phyloP scores from a whole-genome alignment of 2,888 invertebrate genomes.

The Leptinotarsa haldemani region DNA sequence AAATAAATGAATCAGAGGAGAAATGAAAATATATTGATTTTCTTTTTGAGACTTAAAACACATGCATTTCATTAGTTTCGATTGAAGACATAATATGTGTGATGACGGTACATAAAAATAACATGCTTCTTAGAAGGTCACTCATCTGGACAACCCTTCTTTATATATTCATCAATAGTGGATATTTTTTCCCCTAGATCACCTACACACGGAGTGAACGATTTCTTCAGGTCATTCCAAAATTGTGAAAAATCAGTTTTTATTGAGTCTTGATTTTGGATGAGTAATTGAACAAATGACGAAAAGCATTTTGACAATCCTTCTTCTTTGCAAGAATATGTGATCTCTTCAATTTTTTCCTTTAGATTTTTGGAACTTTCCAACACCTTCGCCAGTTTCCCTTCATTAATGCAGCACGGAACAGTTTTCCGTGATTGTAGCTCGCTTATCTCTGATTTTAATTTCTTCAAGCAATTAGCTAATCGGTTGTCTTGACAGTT shows the following conservation, averaged over 20 bases:
- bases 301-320: not conserved
- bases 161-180: conserved; percentile 40
- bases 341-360: not conserved
- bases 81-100: too few species aligned
- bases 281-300: not conserved
- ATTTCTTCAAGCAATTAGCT: not conserved
- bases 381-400: not conserved
- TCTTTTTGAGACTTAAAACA: too few species aligned
- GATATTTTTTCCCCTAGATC: not conserved
- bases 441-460: not conserved
- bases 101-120: not conserved
- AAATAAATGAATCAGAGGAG: too few species aligned
- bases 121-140: not conserved
- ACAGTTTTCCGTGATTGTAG: not conserved
- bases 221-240: not conserved
- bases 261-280: not conserved
- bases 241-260: not conserved
- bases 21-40: too few species aligned
- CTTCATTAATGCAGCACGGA: not conserved
- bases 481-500: not conserved
- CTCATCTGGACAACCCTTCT: conserved; percentile 37
- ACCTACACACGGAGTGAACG: conserved; percentile 25
- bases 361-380: not conserved
- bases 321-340: not conserved
- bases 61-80: too few species aligned